Percentiles rank a stretch among this genome's conserved stretches.
Evolutionary conservation across 2,113 vertebrate genomes (phyloP).

Genomic region (Plecturocebus donacophilus): DNA sequence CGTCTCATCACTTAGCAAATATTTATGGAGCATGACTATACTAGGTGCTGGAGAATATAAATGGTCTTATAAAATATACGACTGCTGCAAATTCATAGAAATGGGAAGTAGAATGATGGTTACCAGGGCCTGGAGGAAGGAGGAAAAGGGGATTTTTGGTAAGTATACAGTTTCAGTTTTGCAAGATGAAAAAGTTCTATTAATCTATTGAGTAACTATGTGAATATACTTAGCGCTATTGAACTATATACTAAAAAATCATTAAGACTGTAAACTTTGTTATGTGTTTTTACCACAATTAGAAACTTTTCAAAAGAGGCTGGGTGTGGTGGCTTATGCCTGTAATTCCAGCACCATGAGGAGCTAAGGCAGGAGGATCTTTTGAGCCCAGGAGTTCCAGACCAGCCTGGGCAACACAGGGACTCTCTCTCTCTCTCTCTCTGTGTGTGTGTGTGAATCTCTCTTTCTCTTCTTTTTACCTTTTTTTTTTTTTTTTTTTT

Average conservation of each 20-base stretch:
- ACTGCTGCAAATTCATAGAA: conserved; percentile 11
- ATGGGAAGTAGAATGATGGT: neutral
- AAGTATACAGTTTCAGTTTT: conserved; percentile 6
- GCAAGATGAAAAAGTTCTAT: neutral
- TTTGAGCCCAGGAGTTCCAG: no score
- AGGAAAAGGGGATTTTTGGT: neutral
- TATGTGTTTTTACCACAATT: neutral
- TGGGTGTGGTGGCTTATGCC: no score
- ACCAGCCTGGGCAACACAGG: no score
- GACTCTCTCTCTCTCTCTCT: neutral
- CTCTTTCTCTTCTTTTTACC: neutral
- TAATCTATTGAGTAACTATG: neutral
- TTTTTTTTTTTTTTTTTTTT: neutral
- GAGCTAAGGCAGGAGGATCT: no score
- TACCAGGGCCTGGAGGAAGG: neutral
- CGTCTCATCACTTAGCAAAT: neutral
- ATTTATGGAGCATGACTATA: neutral
- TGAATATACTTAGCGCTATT: neutral
- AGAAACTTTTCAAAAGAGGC: no score
- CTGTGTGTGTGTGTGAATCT: no score
- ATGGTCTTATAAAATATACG: neutral
- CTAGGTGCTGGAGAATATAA: neutral
- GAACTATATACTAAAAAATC: neutral
- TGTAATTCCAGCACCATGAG: no score
- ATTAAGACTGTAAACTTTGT: conserved; percentile 7